These are phyloP conservation scores for Limnothrissa miodon DNA, from an alignment of 2,113 vertebrate genomes.

Conservation along the genomic window DNA sequence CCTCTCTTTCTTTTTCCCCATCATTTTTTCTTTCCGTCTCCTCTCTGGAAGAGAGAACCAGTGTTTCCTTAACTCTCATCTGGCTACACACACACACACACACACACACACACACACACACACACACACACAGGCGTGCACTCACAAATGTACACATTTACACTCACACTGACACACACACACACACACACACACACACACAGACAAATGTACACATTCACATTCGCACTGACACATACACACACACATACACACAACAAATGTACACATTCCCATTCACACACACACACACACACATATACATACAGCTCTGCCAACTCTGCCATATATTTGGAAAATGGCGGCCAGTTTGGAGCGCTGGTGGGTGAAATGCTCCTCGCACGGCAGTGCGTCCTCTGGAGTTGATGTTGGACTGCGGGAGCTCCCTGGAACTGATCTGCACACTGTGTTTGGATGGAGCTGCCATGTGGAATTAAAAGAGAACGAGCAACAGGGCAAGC, in stretches of 20 bases:
- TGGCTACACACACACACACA: not conserved
- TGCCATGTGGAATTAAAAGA: slow-evolving; percentile 47
- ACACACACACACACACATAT: not conserved
- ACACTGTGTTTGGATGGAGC: slow-evolving; percentile 53
- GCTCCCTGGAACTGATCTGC: slow-evolving; percentile 49
- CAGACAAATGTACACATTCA: not conserved
- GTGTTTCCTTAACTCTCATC: slow-evolving; percentile 45
- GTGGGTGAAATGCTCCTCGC: slow-evolving; percentile 36
- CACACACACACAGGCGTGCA: not conserved
- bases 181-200: not conserved
- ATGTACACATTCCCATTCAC: not conserved
- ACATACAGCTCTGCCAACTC: not conserved
- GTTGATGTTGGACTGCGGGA: slow-evolving; percentile 51
- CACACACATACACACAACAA: not conserved
- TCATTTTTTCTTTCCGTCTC: not conserved
- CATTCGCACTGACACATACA: not conserved
- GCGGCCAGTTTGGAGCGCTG: slow-evolving; percentile 29
- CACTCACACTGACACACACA: not conserved
- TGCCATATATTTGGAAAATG: slow-evolving; percentile 47
- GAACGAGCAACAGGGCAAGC: slow-evolving; percentile 37
- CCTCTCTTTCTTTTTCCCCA: not conserved
- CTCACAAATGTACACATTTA: not conserved
- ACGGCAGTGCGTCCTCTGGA: slow-evolving; percentile 33
- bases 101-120: not conserved
- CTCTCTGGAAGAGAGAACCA: slow-evolving; percentile 34